Percentiles rank a stretch among this genome's conserved stretches.
Evolutionary conservation across 2,113 vertebrate genomes (phyloP).

Genomic region (Conger conger): DNA sequence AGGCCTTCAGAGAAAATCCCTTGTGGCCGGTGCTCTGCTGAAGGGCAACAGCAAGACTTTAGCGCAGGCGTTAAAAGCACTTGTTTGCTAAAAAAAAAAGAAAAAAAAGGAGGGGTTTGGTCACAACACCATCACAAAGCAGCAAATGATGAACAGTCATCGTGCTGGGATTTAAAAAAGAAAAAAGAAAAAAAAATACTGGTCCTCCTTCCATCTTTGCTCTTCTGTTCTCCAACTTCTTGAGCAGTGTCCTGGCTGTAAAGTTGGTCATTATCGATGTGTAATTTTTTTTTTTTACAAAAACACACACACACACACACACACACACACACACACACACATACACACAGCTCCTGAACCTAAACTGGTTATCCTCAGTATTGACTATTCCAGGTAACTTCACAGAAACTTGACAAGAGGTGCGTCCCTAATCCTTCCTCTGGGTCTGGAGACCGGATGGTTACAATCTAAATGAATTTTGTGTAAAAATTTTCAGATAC

Average conservation of each 20-base stretch:
- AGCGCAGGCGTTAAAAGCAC: neutral
- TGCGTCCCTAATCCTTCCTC: neutral
- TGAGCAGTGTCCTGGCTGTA: neutral
- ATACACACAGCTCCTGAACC: neutral
- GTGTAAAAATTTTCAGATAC: neutral
- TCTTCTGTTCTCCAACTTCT: neutral
- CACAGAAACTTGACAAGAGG: neutral
- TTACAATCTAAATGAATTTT: neutral
- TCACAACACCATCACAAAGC: slow-evolving; percentile 2
- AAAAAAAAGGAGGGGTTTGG: slow-evolving; percentile 5
- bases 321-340: too few species aligned
- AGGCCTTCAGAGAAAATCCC: neutral
- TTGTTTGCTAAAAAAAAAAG: neutral
- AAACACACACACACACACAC: too few species aligned
- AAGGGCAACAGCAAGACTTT: neutral
- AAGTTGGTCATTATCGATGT: neutral
- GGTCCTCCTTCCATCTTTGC: neutral
- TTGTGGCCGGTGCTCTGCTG: neutral
- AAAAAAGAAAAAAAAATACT: neutral
- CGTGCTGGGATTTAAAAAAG: neutral
- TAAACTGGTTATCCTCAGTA: neutral
- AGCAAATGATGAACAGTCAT: neutral
- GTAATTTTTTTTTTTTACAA: too few species aligned
- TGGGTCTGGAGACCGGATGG: neutral
- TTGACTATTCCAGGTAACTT: neutral